phyloP scores from a whole-genome alignment of 2,888 invertebrate genomes.

The Zygogramma bicolorata region DNA sequence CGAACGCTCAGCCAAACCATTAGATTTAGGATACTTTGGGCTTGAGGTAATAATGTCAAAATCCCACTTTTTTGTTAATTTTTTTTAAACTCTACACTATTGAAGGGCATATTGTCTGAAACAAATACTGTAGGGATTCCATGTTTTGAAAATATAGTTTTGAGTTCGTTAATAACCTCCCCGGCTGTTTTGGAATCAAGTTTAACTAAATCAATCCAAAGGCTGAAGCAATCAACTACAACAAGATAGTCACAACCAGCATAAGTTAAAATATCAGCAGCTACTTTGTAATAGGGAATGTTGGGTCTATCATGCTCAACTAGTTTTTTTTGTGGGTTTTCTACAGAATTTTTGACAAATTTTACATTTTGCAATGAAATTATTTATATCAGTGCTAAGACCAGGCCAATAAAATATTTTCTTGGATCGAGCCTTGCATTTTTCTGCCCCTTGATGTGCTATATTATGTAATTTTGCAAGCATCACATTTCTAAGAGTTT shows the following conservation, averaged over 20 bases:
- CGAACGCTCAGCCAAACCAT: constrained; percentile 35
- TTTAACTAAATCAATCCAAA: constrained; percentile 40
- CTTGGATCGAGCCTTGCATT: constrained; percentile 19
- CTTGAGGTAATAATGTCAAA: constrained; percentile 23
- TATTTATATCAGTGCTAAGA: constrained; percentile 20
- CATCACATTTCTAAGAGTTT: not conserved
- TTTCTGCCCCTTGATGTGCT: constrained; percentile 26
- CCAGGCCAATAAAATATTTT: constrained; percentile 25
- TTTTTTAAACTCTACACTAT: constrained; percentile 13
- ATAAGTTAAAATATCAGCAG: constrained; percentile 17
- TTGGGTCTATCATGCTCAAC: constrained; percentile 1
- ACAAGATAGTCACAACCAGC: constrained; percentile 18
- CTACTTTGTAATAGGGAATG: constrained; percentile 14
- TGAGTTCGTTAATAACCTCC: too few relatives aligned
- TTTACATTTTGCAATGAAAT: not conserved
- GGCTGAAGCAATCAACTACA: not conserved
- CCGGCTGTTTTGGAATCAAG: not conserved
- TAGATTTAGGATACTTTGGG: constrained; percentile 36
- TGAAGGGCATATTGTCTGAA: constrained; percentile 32
- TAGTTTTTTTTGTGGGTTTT: constrained; percentile 35
- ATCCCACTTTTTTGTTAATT: constrained; percentile 1
- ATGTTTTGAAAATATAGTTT: constrained; percentile 19
- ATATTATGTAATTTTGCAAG: too few relatives aligned
- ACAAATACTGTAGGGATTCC: constrained; percentile 20
- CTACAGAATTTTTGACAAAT: constrained; percentile 48